Evolutionary conservation across 2,888 invertebrate genomes (phyloP).

Genomic region (Drosophila nigricruria): DNA sequence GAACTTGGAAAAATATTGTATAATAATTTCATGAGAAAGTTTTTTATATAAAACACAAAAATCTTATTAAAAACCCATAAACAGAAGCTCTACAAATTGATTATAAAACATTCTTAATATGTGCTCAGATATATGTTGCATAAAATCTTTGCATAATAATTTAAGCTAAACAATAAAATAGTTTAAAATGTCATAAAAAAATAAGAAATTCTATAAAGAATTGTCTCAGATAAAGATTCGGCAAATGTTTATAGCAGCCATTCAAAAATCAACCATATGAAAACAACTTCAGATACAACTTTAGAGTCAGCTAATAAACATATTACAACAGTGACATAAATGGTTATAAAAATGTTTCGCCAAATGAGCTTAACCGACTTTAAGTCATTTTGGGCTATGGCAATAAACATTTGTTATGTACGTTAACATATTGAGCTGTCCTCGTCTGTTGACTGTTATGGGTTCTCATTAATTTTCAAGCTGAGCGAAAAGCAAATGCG

Average conservation of each 20-base stretch:
- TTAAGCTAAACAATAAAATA: neutral
- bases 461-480: constrained; percentile 65
- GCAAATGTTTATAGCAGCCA: constrained; percentile 1
- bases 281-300: neutral
- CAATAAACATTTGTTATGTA: neutral
- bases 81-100: neutral
- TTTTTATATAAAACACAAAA: neutral
- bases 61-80: neutral
- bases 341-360: constrained; percentile 1
- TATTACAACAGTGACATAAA: neutral
- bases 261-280: neutral
- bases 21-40: neutral
- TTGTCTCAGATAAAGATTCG: neutral
- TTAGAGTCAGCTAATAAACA: constrained; percentile 6
- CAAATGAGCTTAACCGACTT: constrained; percentile 1
- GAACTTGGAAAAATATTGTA: no score
- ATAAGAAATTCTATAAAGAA: neutral
- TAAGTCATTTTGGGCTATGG: neutral
- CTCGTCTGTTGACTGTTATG: constrained; percentile 41
- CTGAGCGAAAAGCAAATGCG: constrained; percentile 51
- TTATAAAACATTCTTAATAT: neutral
- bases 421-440: constrained; percentile 25
- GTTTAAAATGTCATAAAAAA: neutral
- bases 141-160: neutral
- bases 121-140: neutral